A percentile compares a stretch with the other conserved stretches of the same genome.
These are phyloP conservation scores for Drosophila insularis DNA, from an alignment of 1,140 invertebrate genomes.

Conservation along the genomic window DNA sequence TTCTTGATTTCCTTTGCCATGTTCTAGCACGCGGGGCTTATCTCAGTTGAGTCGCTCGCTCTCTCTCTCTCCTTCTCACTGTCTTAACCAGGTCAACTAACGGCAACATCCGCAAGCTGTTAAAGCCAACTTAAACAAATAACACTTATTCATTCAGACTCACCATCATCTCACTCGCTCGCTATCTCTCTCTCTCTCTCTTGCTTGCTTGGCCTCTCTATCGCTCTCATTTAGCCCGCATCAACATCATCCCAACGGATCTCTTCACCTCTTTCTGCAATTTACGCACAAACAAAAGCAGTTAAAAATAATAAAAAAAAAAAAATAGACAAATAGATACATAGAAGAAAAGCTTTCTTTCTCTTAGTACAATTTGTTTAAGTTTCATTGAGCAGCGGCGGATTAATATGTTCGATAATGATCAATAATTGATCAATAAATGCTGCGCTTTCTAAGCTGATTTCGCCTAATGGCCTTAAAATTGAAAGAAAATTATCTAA, in stretches of 20 bases:
- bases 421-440: conserved; percentile 65
- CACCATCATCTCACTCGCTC: conserved; percentile 25
- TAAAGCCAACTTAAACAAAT: conserved; percentile 77
- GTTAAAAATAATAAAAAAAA: too few relatives aligned
- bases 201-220: neutral
- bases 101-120: conserved; percentile 73
- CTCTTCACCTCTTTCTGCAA: conserved; percentile 8
- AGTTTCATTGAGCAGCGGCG: conserved; percentile 28
- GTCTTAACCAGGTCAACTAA: conserved; percentile 76
- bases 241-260: conserved; percentile 20
- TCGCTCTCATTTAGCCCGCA: conserved; percentile 37
- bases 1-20: conserved; percentile 10
- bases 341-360: conserved; percentile 49
- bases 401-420: conserved; percentile 59
- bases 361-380: conserved; percentile 46
- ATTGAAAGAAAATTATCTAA: neutral
- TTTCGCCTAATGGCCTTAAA: conserved; percentile 64
- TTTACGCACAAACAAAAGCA: conserved; percentile 57
- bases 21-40: conserved; percentile 40
- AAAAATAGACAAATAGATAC: too few relatives aligned
- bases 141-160: conserved; percentile 61
- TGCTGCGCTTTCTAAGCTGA: conserved; percentile 60
- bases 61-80: neutral
- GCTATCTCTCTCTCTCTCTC: conserved; percentile 9
- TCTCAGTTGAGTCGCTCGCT: conserved; percentile 28